Base-by-base conservation (phyloP, 2,797 vertebrate species). In the Trichosurus vulpecula region DNA sequence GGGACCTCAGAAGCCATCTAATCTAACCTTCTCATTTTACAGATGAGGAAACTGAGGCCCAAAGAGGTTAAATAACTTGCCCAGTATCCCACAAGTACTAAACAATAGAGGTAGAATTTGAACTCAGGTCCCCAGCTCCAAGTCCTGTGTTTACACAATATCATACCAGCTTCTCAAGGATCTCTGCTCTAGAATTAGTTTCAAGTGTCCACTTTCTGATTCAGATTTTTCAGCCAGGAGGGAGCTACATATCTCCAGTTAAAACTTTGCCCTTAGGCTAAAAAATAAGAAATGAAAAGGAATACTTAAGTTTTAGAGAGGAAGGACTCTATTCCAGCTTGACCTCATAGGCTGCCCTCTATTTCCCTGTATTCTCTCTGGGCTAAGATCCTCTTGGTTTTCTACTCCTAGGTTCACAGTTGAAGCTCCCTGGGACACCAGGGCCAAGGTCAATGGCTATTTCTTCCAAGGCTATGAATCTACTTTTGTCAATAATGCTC, bases 151-250 rank as follows among this genome's bases (percentile, higher is more conserved):
- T 66, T 66, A 16, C 35, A n/a, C 5, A 5, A 13, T 74, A 41
- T 31, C 1, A 41, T 41, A 61, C 11, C 11, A 0, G 0, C 10
- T 54, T 0, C 51, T 16, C 0, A 53, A 14, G 30, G 41, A 51
- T 87, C 31, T 53, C 31, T 53, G n/a, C n/a, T 2, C 11, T 16
- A 19, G 53, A 6, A 14, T 31, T 29, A 1, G 1, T 54, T 41
- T 31, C 58, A 19, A 29, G 10, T 6, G 2, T 52, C 35, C 3
- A 22, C 25, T 5, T 30, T 30, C 93, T 25, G 51, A 31, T 25
- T 81, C 52, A 81, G 22, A 1, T 94, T 54, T 90, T 1, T 56
- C 41, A 30, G 30, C 51, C 66, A 25, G 58, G 1, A 81, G 41
- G 66, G n/a, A 81, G 41, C 22, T 47, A 47, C 47, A 11, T 25